phyloP scores from a whole-genome alignment of 2,113 vertebrate species.

The Cygnus atratus region DNA sequence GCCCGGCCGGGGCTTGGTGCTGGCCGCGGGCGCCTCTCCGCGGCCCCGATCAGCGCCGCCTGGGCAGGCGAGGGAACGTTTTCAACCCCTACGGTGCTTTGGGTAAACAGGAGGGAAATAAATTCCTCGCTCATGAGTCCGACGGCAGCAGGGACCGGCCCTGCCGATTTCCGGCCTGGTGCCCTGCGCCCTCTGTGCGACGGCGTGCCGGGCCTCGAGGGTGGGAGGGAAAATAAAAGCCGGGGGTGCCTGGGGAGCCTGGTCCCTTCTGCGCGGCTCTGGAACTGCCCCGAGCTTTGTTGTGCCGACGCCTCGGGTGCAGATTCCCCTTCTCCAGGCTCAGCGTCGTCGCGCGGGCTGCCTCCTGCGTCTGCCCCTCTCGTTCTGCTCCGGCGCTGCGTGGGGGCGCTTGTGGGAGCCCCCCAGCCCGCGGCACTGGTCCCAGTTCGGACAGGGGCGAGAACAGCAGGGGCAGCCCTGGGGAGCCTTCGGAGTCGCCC shows the following conservation, averaged over 20 bases:
- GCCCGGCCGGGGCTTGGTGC: too few relatives aligned
- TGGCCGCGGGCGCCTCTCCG: fast-evolving
- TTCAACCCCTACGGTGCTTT: fast-evolving
- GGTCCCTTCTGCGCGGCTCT: not conserved
- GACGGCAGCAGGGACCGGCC: not conserved
- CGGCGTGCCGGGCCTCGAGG: too few relatives aligned
- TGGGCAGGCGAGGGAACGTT: not conserved
- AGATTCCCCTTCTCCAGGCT: fast-evolving
- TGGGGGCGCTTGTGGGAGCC: fast-evolving
- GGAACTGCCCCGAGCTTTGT: fast-evolving
- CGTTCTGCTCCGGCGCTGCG: fast-evolving
- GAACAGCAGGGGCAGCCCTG: not conserved
- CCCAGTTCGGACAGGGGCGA: not conserved
- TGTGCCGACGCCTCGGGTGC: not conserved
- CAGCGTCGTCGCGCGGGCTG: too few relatives aligned
- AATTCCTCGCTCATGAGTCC: fast-evolving
- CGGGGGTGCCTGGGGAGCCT: fast-evolving
- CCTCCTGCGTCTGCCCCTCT: not conserved
- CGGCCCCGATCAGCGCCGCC: not conserved
- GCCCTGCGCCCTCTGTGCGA: not conserved
- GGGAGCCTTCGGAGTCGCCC: not conserved
- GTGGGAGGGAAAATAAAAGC: too few relatives aligned
- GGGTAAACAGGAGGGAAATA: not conserved
- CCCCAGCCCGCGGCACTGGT: not conserved
- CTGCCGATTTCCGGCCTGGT: not conserved